Base-by-base conservation (phyloP, 1,140 invertebrate species). In the Leguminivora glycinivorella region DNA sequence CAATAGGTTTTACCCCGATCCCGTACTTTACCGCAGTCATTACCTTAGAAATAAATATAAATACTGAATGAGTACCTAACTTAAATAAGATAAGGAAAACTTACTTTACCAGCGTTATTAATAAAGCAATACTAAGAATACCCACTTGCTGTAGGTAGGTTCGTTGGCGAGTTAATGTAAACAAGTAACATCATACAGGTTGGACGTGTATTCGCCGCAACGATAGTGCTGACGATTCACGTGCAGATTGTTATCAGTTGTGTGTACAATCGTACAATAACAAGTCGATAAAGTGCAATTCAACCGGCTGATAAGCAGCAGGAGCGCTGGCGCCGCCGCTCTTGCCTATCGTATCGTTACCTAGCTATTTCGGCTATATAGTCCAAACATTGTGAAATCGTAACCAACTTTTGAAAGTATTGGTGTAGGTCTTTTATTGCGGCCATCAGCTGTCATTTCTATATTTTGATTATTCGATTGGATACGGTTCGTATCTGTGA, bases 241-340 rank as follows among this genome's bases (percentile, higher is more conserved):
- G 26, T 63, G 58, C 31, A 63, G 58, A 63, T 63, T 31, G 26
- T 63, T 63, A 63, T 63, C 58, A 63, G 25, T 63, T 63, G 26
- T 58, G 56, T 31, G 26, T 63, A 63, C 58, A 63, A 25, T 63
- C 10, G 58, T 63, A 63, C 58, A 63, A 43, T 67, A 67, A 43
- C 38, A 43, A 40, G 31, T 67, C 38, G 66, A 67, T 67, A 67
- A 67, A 43, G 66, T 67, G 66, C 66, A 67, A 67, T 40, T 67
- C 66, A 43, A 34, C 31, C 63, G 63, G 17, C 24, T 43, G 66
- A 67, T 67, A 67, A 67, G 66, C 17, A 17, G 38, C 17, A 17
- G 19, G 17, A n/a, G 38, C 10, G 34, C 24, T 67, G 66, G 66
- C 66, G 66, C 66, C 66, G 24, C 34, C 3, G 7, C 25, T 14